Conservation (phyloP, 1,140 invertebrate genomes). For the Papilio aristodemus region DNA sequence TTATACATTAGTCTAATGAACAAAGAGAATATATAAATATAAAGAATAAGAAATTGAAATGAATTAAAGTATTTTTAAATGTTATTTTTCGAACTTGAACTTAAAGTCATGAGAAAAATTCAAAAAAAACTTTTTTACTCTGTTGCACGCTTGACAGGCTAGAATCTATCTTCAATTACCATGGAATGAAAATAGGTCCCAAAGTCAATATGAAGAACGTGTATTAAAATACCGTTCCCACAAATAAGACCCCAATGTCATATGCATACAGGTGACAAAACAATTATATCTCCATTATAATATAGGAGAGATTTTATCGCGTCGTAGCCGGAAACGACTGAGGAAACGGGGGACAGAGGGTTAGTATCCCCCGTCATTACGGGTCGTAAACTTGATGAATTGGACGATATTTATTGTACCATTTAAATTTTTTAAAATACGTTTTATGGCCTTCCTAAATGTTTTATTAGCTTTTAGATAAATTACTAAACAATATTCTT, state of each 20-base stretch:
- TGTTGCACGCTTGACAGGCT: no score
- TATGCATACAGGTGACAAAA: slow-evolving; percentile 15
- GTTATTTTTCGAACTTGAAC: no score
- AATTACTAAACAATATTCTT: neutral
- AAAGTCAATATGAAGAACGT: neutral
- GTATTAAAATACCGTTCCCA: slow-evolving; percentile 8
- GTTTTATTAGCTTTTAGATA: slow-evolving; percentile 19
- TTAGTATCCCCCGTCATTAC: slow-evolving; percentile 15
- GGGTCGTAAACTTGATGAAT: slow-evolving; percentile 29
- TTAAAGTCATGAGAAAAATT: no score
- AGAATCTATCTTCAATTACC: no score
- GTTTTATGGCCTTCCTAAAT: slow-evolving; percentile 19
- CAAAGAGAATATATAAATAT: neutral
- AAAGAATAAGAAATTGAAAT: neutral
- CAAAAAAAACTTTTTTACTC: no score
- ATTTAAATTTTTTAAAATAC: slow-evolving; percentile 9
- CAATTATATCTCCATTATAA: slow-evolving; percentile 19
- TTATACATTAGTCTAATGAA: neutral
- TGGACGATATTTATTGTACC: slow-evolving; percentile 16
- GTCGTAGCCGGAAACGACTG: slow-evolving; percentile 19
- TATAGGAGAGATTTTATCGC: slow-evolving; percentile 20
- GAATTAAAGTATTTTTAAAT: no score
- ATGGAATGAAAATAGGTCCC: no score
- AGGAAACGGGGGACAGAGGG: slow-evolving; percentile 10
- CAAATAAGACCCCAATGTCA: slow-evolving; percentile 10